phyloP scores from a whole-genome alignment of 2,797 vertebrate species.

The Ptychobarbus kaznakovi region DNA sequence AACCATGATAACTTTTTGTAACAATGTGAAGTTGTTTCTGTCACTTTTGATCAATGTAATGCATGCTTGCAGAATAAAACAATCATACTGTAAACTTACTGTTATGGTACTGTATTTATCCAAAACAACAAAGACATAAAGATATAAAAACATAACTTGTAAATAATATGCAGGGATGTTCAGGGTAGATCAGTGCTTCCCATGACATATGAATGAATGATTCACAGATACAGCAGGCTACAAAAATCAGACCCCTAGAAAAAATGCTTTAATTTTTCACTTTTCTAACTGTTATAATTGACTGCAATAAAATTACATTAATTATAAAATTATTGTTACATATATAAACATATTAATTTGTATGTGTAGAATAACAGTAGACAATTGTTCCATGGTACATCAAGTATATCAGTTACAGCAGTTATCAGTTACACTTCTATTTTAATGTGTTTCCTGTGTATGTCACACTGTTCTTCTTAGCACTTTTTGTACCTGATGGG shows the following conservation, averaged over 20 bases:
- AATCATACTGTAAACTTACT: neutral
- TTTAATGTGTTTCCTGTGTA: neutral
- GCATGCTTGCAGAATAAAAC: neutral
- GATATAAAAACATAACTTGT: neutral
- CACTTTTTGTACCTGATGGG: conserved; percentile 84
- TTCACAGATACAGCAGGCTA: too few relatives aligned
- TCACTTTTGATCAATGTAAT: neutral
- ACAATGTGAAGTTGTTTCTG: neutral
- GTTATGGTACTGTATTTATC: neutral
- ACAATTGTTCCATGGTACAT: neutral
- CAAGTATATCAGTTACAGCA: neutral
- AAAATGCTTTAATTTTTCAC: too few relatives aligned
- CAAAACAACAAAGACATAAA: neutral
- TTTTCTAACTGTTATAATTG: neutral
- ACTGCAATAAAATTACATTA: neutral
- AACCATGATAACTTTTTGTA: neutral
- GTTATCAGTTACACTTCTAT: neutral
- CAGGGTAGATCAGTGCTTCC: too few relatives aligned
- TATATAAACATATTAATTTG: neutral
- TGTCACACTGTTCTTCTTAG: conserved; percentile 40
- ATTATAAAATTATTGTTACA: neutral
- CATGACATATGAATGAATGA: too few relatives aligned
- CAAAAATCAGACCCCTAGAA: neutral
- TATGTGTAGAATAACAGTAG: neutral
- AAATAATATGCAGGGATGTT: too few relatives aligned